These are phyloP conservation scores for Colostygia pectinataria DNA, from an alignment of 2,888 invertebrate species.

Conservation along the genomic window DNA sequence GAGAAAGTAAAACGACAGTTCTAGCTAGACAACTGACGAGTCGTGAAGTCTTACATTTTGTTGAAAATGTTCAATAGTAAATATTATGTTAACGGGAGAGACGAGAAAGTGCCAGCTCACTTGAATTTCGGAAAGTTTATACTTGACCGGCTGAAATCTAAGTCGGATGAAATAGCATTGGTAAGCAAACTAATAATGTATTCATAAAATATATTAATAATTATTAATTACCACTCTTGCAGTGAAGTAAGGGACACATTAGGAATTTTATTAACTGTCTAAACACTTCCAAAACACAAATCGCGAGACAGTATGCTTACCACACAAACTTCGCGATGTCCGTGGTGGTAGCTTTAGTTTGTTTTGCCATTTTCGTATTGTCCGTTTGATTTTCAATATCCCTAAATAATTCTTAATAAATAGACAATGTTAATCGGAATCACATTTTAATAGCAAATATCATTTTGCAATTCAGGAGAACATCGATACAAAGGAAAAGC, in stretches of 20 bases:
- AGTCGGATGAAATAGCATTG: conserved; percentile 50
- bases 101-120: conserved; percentile 59
- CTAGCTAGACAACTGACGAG: not conserved
- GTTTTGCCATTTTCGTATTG: no score
- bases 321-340: no score
- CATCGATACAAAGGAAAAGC: conserved; percentile 74
- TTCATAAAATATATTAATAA: no score
- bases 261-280: no score
- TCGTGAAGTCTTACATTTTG: not conserved
- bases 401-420: no score
- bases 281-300: no score
- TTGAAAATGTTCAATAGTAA: conserved; percentile 45
- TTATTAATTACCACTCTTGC: no score
- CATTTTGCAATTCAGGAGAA: conserved; percentile 68
- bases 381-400: no score
- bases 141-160: conserved; percentile 47
- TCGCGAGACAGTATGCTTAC: no score
- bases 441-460: conserved; percentile 9
- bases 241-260: no score
- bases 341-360: no score
- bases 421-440: not conserved
- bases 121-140: conserved; percentile 66
- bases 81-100: conserved; percentile 52
- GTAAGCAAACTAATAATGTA: conserved; percentile 46
- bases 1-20: not conserved